Percentiles rank a stretch among this genome's conserved stretches.
These are phyloP conservation scores for Thryonomys swinderianus DNA, from an alignment of 2,113 vertebrate species.

Conservation along the genomic window DNA sequence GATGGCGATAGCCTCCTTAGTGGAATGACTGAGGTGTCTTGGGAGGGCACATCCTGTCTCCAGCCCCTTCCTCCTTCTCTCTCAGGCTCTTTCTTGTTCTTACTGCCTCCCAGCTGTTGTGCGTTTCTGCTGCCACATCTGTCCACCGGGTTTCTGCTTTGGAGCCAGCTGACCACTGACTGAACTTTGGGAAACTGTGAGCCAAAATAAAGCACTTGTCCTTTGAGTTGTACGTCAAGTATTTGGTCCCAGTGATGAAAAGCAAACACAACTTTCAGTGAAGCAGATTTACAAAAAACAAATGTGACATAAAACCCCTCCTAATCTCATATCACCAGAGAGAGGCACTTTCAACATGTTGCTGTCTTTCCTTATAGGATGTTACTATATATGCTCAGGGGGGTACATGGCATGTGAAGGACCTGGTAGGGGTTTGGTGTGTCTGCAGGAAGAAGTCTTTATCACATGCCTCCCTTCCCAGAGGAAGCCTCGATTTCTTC, in stretches of 20 bases:
- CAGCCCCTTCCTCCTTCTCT: background rate
- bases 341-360: background rate
- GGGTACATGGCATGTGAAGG: fast-evolving
- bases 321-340: background rate
- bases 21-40: background rate
- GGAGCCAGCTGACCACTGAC: background rate
- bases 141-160: background rate
- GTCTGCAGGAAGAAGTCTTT: background rate
- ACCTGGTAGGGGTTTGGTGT: too few species aligned
- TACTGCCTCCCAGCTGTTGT: background rate
- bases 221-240: too few species aligned
- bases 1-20: background rate
- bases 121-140: background rate
- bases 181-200: background rate
- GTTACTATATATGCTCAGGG: fast-evolving
- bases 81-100: background rate
- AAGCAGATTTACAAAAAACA: background rate
- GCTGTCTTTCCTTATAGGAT: background rate
- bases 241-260: background rate
- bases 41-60: background rate
- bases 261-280: background rate
- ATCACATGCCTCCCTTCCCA: background rate
- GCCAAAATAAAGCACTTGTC: background rate
- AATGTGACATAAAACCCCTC: background rate
- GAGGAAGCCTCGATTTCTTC: background rate